A percentile compares a stretch with the other conserved stretches of the same genome.
These are phyloP conservation scores for Anthopleura sola DNA, from an alignment of 64 coral and sea anemone species.

Conservation along the genomic window DNA sequence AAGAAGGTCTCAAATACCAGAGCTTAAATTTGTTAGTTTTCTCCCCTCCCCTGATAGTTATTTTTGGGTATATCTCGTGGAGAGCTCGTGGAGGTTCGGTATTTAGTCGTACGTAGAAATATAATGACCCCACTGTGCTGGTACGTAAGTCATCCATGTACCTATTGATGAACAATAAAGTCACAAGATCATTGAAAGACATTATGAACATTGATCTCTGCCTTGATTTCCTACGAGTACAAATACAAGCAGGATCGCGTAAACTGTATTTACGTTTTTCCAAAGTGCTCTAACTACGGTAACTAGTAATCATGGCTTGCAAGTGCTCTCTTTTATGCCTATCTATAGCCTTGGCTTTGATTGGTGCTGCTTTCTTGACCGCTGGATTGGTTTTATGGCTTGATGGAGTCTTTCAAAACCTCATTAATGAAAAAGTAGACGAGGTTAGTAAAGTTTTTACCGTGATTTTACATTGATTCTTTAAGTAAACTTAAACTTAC, in stretches of 20 bases:
- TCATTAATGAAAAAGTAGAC: conserved; percentile 47
- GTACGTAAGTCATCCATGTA: too few relatives aligned
- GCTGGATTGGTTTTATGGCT: conserved; percentile 56
- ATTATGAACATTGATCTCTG: background rate
- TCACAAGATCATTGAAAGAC: background rate
- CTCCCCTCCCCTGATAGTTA: background rate
- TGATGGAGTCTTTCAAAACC: conserved; percentile 50
- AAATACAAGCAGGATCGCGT: too few relatives aligned
- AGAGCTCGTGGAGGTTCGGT: background rate
- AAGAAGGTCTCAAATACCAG: background rate
- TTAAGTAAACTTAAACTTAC: too few relatives aligned
- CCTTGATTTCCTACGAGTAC: too few relatives aligned
- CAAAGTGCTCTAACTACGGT: background rate
- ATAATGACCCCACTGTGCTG: background rate
- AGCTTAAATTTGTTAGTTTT: background rate
- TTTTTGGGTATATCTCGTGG: background rate
- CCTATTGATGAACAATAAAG: too few relatives aligned
- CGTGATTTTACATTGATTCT: background rate
- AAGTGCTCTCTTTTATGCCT: conserved; percentile 4
- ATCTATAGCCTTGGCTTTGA: background rate
- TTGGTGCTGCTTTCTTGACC: conserved; percentile 35
- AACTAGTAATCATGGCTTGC: background rate
- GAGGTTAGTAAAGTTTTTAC: conserved; percentile 32
- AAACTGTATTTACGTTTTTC: too few relatives aligned
- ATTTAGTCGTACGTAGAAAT: background rate